phyloP scores from a whole-genome alignment of 1,140 invertebrate genomes.

The Monomorium pharaonis region DNA sequence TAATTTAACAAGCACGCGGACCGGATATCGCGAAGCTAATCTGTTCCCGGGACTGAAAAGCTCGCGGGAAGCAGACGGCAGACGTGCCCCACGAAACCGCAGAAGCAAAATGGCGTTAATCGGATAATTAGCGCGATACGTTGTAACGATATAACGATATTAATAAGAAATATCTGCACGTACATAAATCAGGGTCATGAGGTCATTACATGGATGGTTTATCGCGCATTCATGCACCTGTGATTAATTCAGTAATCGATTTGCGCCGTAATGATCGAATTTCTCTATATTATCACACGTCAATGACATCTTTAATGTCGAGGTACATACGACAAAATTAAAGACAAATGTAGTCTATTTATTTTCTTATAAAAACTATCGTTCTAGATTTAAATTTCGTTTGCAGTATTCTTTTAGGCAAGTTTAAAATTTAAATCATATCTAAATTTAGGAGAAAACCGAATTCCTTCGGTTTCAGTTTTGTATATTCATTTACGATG shows the following conservation, averaged over 20 bases:
- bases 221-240: slow-evolving; percentile 17
- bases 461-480: background rate
- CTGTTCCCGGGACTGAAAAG: background rate
- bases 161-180: slow-evolving; percentile 17
- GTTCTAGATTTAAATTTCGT: background rate
- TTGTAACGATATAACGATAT: background rate
- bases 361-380: background rate
- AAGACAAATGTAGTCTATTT: background rate
- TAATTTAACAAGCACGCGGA: slow-evolving; percentile 32
- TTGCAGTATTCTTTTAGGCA: background rate
- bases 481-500: background rate
- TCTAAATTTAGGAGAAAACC: background rate
- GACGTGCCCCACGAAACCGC: background rate
- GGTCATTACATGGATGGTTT: background rate
- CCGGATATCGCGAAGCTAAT: background rate
- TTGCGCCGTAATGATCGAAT: slow-evolving; percentile 19
- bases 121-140: background rate
- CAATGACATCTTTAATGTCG: background rate
- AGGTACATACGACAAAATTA: background rate
- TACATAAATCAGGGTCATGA: slow-evolving; percentile 22
- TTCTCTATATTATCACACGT: background rate
- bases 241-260: slow-evolving; percentile 28
- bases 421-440: background rate
- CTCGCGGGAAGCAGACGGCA: no score
- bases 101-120: background rate